These are phyloP conservation scores for Phylloscopus trochilus DNA, from an alignment of 2,113 vertebrate species.

Conservation along the genomic window DNA sequence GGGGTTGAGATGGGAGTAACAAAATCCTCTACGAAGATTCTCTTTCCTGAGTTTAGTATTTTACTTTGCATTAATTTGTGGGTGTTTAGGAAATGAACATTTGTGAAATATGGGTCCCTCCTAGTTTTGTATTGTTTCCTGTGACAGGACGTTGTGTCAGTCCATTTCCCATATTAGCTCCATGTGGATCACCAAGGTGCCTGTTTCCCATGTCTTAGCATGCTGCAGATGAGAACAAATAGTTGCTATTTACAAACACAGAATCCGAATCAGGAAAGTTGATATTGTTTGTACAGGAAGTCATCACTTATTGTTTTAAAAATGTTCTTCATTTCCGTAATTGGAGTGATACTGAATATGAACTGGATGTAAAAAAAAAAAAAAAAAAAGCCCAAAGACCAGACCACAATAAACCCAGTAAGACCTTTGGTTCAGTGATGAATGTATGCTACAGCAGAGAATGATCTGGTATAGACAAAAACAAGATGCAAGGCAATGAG, in stretches of 20 bases:
- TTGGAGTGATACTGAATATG: constrained; percentile 46
- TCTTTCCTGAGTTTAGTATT: neutral
- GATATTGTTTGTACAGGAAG: constrained; percentile 63
- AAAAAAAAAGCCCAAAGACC: neutral
- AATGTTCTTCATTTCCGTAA: constrained; percentile 57
- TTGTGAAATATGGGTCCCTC: constrained; percentile 38
- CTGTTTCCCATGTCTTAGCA: constrained; percentile 62
- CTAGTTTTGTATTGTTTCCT: constrained; percentile 64
- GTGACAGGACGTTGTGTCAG: constrained; percentile 56
- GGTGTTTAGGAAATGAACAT: constrained; percentile 30
- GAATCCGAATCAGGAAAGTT: constrained; percentile 35
- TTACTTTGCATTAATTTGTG: neutral
- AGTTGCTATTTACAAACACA: constrained; percentile 62
- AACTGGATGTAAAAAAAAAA: neutral
- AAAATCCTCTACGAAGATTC: neutral
- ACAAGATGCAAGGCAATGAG: neutral
- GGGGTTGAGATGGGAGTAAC: neutral
- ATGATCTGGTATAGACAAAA: neutral
- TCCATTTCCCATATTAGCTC: constrained; percentile 64
- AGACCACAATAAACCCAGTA: neutral
- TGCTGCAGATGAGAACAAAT: constrained; percentile 52
- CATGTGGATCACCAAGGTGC: constrained; percentile 50
- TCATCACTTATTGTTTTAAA: constrained; percentile 57
- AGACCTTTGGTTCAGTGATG: neutral
- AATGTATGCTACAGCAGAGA: neutral